A percentile compares a stretch with the other conserved stretches of the same genome.
Conservation (phyloP, 2,888 invertebrate genomes). For the Drosophila sordidula region DNA sequence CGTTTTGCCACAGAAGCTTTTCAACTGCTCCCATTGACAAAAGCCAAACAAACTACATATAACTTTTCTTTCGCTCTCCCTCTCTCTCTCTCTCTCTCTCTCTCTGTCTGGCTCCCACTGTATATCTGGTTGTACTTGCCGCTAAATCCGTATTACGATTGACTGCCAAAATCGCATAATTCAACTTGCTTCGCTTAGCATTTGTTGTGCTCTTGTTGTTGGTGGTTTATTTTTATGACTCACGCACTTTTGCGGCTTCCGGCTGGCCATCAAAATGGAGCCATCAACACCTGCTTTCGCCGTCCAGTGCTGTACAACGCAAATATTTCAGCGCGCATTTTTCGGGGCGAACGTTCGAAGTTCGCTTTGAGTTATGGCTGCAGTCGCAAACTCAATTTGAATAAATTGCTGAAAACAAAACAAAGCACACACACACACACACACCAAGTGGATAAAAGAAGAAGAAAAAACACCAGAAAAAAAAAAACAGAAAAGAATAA, state of each 20-base stretch:
- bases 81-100: not conserved
- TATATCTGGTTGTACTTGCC: conserved; percentile 1
- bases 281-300: conserved; percentile 75
- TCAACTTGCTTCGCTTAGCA: conserved; percentile 59
- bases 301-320: conserved; percentile 48
- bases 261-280: conserved; percentile 77
- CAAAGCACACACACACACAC: conserved; percentile 40
- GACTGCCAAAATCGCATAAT: conserved; percentile 76
- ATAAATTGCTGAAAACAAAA: conserved; percentile 73
- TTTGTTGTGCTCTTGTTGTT: conserved; percentile 23
- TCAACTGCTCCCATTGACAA: not conserved
- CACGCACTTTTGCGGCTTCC: conserved; percentile 80
- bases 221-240: conserved; percentile 75
- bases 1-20: not conserved
- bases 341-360: conserved; percentile 46
- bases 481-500: conserved; percentile 13
- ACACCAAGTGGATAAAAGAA: conserved; percentile 38
- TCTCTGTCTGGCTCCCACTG: not conserved
- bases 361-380: conserved; percentile 76
- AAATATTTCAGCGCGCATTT: conserved; percentile 31
- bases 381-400: conserved; percentile 79
- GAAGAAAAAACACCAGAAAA: conserved; percentile 3
- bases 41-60: conserved; percentile 32
- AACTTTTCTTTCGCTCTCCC: not conserved
- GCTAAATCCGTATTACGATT: conserved; percentile 53